Conservation (phyloP, 2,113 vertebrate species). For the Perognathus longimembris region DNA sequence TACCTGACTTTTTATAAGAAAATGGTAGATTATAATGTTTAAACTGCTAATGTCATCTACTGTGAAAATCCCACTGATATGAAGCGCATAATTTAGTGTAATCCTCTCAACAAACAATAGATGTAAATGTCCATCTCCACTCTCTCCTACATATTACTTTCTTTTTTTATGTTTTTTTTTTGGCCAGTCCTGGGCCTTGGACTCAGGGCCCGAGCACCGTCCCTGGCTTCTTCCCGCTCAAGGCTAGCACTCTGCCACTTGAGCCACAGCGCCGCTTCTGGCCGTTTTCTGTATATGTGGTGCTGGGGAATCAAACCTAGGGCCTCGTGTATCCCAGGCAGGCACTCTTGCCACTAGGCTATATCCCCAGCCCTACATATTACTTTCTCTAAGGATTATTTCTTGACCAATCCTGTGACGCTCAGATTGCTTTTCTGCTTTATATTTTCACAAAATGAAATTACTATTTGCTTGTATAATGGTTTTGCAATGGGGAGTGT, state of each 20-base stretch:
- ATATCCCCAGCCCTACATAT: too few relatives aligned
- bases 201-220: too few relatives aligned
- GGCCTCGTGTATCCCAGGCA: too few relatives aligned
- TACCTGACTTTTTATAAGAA: slow-evolving; percentile 24
- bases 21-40: slow-evolving; percentile 5
- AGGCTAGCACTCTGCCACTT: too few relatives aligned
- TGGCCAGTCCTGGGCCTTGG: not conserved
- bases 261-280: too few relatives aligned
- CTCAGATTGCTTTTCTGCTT: slow-evolving; percentile 31
- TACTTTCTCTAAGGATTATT: slow-evolving; percentile 32
- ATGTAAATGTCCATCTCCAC: not conserved
- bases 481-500: slow-evolving; percentile 12
- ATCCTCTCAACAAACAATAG: not conserved
- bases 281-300: too few relatives aligned
- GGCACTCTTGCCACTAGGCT: too few relatives aligned
- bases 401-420: not conserved
- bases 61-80: slow-evolving; percentile 32
- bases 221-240: too few relatives aligned
- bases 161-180: slow-evolving; percentile 29
- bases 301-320: too few relatives aligned
- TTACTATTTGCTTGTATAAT: not conserved
- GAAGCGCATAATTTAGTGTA: not conserved
- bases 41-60: not conserved
- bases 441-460: not conserved
- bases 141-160: not conserved